Base-by-base conservation (phyloP, 2,888 invertebrate genomes). In the Pogonocherus hispidulus region DNA sequence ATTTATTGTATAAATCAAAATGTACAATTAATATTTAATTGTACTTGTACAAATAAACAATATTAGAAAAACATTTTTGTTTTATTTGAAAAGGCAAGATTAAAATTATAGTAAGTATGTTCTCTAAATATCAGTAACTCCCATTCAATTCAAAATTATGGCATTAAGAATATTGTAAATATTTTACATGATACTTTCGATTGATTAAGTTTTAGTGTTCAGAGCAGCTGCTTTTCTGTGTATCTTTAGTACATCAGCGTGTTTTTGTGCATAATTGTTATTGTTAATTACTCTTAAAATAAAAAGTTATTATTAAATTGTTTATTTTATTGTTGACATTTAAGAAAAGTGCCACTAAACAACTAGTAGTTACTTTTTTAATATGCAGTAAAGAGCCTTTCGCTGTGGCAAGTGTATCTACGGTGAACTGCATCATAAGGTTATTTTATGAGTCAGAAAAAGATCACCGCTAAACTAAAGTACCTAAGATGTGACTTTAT, bases 1-100 rank as follows among this genome's bases (percentile, higher is more conserved):
- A 76, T 76, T 76, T 76, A 75, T 77, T 80, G 77, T 78, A 80
- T 69, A 77, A 27, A n/a, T n/a, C n/a, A 78, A 77, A 19, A 62
- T 52, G 74, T 73, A 73, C 75, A 74, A 72, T 75, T 74, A 71
- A 75, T 63, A 70, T 70, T 74, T 75, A 76, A 76, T 76, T 77
- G 76, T 77, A 74, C 78, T 70, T 73, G 75, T 76, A 78, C 74
- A 76, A 73, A 76, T 73, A 73, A 73, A 72, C 52, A 35, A 46
- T 67, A 32, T 55, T 18, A 27, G 56, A 44, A 66, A 19, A 22
- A 23, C n/a, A 14, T 16, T 51, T 57, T 56, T 64, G 54, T 64
- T 63, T 55, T 67, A 44, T 67, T 57, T 68, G 67, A 37, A 67
- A 67, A 67, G 22, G 67, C 67, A 67, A 67, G 67, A 67, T 67